Conservation (phyloP, 2,888 invertebrate species). For the Quadriops clusia region DNA sequence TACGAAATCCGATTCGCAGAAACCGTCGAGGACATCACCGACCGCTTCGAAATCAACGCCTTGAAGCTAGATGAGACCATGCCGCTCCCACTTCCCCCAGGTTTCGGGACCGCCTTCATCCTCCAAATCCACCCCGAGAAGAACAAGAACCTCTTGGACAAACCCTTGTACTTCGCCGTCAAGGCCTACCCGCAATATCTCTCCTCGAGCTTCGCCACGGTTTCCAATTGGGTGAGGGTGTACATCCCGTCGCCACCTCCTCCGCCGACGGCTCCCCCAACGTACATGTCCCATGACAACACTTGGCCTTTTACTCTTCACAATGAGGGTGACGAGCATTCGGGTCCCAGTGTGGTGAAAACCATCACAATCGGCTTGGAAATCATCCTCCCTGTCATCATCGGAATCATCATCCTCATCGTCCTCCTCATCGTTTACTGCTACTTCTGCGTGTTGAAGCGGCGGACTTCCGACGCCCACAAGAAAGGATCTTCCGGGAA, state of each 20-base stretch:
- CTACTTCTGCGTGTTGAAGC: slow-evolving; percentile 39
- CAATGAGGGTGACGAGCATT: slow-evolving; percentile 22
- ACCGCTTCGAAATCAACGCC: slow-evolving; percentile 38
- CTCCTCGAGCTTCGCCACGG: slow-evolving; percentile 28
- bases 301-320: slow-evolving; percentile 33
- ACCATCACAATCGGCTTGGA: slow-evolving; percentile 36
- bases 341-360: slow-evolving; percentile 34
- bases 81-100: slow-evolving; percentile 39
- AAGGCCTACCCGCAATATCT: slow-evolving; percentile 39
- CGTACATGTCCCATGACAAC: slow-evolving; percentile 28
- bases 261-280: slow-evolving; percentile 38
- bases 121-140: slow-evolving; percentile 38
- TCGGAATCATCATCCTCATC: slow-evolving; percentile 36
- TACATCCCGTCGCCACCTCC: slow-evolving; percentile 41
- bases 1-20: slow-evolving; percentile 42
- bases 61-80: slow-evolving; percentile 35
- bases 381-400: slow-evolving; percentile 38
- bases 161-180: slow-evolving; percentile 42
- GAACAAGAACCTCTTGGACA: slow-evolving; percentile 36
- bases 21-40: slow-evolving; percentile 35
- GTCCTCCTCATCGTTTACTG: slow-evolving; percentile 37
- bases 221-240: slow-evolving; percentile 44
- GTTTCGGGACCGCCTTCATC: slow-evolving; percentile 41
- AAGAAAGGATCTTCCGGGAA: no score
- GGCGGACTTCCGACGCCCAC: slow-evolving; percentile 24